Conservation (phyloP, 2,888 invertebrate species). For the Harmothoe impar region DNA sequence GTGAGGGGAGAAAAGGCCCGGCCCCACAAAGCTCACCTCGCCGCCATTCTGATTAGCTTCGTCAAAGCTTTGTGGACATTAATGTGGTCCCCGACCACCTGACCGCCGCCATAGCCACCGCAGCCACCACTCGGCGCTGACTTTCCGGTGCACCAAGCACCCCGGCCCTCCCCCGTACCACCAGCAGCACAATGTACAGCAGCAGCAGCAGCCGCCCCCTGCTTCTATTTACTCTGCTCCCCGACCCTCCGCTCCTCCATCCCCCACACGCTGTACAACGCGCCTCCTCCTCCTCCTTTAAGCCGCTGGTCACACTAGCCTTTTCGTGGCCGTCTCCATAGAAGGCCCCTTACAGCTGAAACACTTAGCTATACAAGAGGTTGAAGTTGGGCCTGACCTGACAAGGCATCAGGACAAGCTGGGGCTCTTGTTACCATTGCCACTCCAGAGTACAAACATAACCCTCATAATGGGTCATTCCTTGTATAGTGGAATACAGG, state of each 20-base stretch:
- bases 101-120: slow-evolving; percentile 1
- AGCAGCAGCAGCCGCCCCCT: not conserved
- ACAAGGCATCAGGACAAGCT: too few relatives aligned
- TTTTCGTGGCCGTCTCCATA: too few relatives aligned
- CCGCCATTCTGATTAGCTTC: slow-evolving; percentile 38
- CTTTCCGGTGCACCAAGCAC: not conserved
- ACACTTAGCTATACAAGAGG: too few relatives aligned
- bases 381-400: too few relatives aligned
- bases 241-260: not conserved
- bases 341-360: too few relatives aligned
- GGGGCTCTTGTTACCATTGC: too few relatives aligned
- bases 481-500: too few relatives aligned
- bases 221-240: not conserved
- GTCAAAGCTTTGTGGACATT: slow-evolving; percentile 60
- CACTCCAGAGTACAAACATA: too few relatives aligned
- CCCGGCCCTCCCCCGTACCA: not conserved
- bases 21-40: not conserved
- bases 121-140: not conserved
- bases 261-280: not conserved
- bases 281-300: not conserved
- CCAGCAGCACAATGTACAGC: not conserved
- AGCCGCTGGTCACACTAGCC: too few relatives aligned
- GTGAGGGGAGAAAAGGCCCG: not conserved
- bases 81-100: slow-evolving; percentile 34
- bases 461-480: too few relatives aligned